phyloP scores from a whole-genome alignment of 2,113 vertebrate genomes.

The Cettia cetti region DNA sequence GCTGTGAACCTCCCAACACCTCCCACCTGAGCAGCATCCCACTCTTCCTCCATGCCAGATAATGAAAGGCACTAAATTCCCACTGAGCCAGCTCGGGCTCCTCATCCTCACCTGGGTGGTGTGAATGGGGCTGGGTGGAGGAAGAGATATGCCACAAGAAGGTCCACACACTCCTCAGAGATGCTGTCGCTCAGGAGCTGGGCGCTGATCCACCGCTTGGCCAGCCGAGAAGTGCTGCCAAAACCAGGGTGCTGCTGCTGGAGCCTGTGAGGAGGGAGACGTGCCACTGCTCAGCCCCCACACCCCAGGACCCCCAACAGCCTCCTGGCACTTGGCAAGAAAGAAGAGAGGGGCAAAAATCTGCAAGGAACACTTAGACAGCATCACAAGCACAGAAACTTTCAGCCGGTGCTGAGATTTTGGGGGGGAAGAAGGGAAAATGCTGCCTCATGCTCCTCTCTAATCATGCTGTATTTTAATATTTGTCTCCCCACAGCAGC shows the following conservation, averaged over 20 bases:
- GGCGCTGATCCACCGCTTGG: constrained; percentile 90
- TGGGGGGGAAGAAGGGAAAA: background rate
- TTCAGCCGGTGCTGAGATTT: background rate
- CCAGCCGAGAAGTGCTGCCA: constrained; percentile 83
- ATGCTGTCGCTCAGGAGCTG: constrained; percentile 84
- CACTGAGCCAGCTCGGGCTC: rapidly evolving
- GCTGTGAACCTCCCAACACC: background rate
- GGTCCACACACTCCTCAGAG: constrained; percentile 86
- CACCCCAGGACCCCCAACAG: background rate
- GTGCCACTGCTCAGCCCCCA: background rate
- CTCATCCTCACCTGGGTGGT: constrained; percentile 81
- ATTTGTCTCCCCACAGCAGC: background rate
- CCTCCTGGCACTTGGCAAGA: background rate
- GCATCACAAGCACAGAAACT: background rate
- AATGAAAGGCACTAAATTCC: background rate
- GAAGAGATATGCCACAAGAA: constrained; percentile 89
- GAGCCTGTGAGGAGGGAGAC: constrained; percentile 68
- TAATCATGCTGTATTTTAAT: background rate
- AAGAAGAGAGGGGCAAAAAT: background rate
- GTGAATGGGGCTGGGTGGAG: constrained; percentile 86
- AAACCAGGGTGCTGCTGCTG: constrained; percentile 92
- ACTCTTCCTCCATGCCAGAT: background rate
- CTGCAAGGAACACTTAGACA: background rate
- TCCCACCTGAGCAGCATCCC: background rate
- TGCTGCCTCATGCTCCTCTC: background rate